These are phyloP conservation scores for Euthynnus affinis DNA, from an alignment of 2,797 vertebrate species.

Conservation along the genomic window DNA sequence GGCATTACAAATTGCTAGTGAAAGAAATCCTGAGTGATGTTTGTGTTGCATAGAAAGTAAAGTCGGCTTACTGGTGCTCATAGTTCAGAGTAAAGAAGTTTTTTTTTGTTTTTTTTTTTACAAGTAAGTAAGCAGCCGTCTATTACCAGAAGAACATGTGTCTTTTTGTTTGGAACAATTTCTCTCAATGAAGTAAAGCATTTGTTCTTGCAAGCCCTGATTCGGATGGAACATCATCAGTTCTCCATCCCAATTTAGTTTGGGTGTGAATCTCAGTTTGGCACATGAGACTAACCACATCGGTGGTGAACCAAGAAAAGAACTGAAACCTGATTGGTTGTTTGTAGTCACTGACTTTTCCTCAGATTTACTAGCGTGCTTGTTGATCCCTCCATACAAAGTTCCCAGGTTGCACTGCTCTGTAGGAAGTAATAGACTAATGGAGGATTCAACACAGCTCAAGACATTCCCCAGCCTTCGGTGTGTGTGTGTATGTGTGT, in stretches of 20 bases:
- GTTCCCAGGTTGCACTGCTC: slow-evolving; percentile 16
- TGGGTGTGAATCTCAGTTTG: neutral
- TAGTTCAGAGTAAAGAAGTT: neutral
- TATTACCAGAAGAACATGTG: too few species aligned
- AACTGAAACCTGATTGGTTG: neutral
- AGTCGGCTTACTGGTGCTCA: neutral
- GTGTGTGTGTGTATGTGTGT: neutral
- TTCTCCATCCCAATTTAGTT: neutral
- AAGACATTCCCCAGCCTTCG: neutral
- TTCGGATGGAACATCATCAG: neutral
- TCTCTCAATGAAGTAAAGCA: neutral
- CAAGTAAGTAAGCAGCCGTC: too few species aligned
- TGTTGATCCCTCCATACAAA: neutral
- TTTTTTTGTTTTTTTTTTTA: too few species aligned
- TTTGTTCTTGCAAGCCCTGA: neutral
- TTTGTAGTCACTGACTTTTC: neutral
- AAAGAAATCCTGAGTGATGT: neutral
- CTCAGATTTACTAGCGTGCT: neutral
- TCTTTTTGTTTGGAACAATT: neutral
- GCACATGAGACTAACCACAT: neutral
- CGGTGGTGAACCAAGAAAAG: too few species aligned
- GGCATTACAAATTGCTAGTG: neutral
- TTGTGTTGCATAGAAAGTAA: neutral
- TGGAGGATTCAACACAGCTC: neutral
- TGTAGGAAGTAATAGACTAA: slow-evolving; percentile 8